phyloP scores from a whole-genome alignment of 2,888 invertebrate species.

The Parelbella ahira region DNA sequence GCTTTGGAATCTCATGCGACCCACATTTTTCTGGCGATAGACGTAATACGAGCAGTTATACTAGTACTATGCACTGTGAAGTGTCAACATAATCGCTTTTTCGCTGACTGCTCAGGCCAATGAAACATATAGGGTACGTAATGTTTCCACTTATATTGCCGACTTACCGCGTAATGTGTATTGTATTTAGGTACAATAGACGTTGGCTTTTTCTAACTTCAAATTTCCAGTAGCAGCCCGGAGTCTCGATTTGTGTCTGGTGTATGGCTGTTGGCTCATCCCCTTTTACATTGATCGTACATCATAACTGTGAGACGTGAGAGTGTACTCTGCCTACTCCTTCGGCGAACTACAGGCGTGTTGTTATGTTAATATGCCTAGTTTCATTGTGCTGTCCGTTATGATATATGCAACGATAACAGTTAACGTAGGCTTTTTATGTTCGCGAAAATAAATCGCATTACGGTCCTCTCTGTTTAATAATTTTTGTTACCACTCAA shows the following conservation, averaged over 20 bases:
- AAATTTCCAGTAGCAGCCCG: no score
- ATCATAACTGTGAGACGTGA: no score
- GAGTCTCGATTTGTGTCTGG: no score
- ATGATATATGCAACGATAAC: conserved; percentile 21
- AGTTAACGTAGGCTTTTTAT: conserved; percentile 16
- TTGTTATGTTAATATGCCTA: no score
- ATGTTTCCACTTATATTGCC: conserved; percentile 18
- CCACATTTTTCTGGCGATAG: conserved; percentile 66
- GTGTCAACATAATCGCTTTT: background rate
- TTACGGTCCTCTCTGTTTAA: conserved; percentile 8
- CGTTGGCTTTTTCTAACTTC: no score
- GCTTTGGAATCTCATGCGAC: conserved; percentile 67
- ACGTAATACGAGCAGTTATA: conserved; percentile 60
- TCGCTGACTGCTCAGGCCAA: conserved; percentile 10
- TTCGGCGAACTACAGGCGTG: no score
- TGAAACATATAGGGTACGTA: conserved; percentile 15
- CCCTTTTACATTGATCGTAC: no score
- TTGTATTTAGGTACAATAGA: conserved; percentile 15
- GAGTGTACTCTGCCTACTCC: no score
- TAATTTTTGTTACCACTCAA: no score
- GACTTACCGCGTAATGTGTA: conserved; percentile 14
- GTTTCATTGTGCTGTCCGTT: conserved; percentile 15
- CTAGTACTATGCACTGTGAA: conserved; percentile 39
- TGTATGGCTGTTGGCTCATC: no score
- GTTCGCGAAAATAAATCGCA: conserved; percentile 7